Base-by-base conservation (phyloP, 2,888 invertebrate species). In the Dione vanillae region DNA sequence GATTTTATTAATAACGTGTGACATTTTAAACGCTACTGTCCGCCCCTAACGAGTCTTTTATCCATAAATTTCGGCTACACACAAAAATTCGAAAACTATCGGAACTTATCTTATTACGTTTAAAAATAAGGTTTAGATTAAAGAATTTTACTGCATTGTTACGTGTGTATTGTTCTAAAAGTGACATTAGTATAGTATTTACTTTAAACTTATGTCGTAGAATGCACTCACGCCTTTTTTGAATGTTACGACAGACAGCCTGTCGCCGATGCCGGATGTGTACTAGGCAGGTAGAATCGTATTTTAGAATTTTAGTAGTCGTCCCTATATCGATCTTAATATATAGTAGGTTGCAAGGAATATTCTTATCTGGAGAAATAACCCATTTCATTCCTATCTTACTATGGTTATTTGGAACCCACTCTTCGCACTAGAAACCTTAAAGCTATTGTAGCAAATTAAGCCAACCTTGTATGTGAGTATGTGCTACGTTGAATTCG, bases 201-300 rank as follows among this genome's bases (percentile, higher is more conserved):
- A 75, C 75, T 79, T 75, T 62, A 62, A 49, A 74, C 78, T 69
- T 72, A 68, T 66, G 67, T 67, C 35, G 61, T 61, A 54, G 49
- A 67, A 66, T 72, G 66, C 67, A 70, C 65, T 70, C 68, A 67
- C 75, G 72, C 69, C 71, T 75, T 73, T 78, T 77, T 78, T 68
- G 41, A 64, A 54, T 49, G 35, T 65, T 61, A 64, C 73, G 75
- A 79, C 81, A 89, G 89, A 89, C 89, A 79, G 88, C 79, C 73
- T 85, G 89, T 85, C 89, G 89, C 89, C 89, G 73, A 65, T 72
- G 77, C 83, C 89, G 88, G 87, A 88, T 84, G 83, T 70, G 72
- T 19, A 5, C n/a, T 61, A 16, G 64, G 69, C 72, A 75, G 74
- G 75, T 76, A 69, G 68, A 47, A 45, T 16, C 10, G 16, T n/a